phyloP scores from a whole-genome alignment of 2,888 invertebrate species.

The Cecidostiba fungosa region DNA sequence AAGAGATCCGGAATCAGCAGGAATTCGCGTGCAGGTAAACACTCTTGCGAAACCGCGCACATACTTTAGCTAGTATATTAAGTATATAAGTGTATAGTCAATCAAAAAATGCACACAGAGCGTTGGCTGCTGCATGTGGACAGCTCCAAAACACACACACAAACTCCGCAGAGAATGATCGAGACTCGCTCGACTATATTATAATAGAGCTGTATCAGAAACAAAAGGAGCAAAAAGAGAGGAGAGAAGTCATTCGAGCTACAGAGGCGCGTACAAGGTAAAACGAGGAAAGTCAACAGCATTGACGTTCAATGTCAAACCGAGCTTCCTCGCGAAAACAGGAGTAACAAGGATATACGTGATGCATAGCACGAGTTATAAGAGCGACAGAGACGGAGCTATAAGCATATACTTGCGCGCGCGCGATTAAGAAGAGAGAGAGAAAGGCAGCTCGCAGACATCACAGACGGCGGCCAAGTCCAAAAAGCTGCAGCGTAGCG shows the following conservation, averaged over 20 bases:
- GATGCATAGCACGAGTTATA: background rate
- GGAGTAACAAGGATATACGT: background rate
- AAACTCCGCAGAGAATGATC: background rate
- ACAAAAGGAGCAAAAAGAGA: background rate
- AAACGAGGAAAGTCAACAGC: constrained; percentile 26
- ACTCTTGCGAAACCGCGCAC: background rate
- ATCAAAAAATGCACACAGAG: background rate
- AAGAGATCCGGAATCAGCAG: background rate
- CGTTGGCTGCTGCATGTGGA: background rate
- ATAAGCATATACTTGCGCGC: background rate
- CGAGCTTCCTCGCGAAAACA: background rate
- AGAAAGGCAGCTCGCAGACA: background rate
- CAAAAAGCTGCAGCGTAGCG: background rate
- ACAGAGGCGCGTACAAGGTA: background rate
- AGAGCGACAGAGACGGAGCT: background rate
- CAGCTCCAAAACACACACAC: background rate
- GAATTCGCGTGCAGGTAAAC: background rate
- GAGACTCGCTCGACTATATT: background rate
- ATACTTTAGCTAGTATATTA: background rate
- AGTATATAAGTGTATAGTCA: background rate
- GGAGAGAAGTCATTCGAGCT: background rate
- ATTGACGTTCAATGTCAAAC: constrained; percentile 24
- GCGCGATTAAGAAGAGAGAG: background rate
- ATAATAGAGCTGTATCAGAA: background rate
- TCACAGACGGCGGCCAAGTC: background rate